These are phyloP conservation scores for Lycaena phlaeas DNA, from an alignment of 2,888 invertebrate species.

Conservation along the genomic window DNA sequence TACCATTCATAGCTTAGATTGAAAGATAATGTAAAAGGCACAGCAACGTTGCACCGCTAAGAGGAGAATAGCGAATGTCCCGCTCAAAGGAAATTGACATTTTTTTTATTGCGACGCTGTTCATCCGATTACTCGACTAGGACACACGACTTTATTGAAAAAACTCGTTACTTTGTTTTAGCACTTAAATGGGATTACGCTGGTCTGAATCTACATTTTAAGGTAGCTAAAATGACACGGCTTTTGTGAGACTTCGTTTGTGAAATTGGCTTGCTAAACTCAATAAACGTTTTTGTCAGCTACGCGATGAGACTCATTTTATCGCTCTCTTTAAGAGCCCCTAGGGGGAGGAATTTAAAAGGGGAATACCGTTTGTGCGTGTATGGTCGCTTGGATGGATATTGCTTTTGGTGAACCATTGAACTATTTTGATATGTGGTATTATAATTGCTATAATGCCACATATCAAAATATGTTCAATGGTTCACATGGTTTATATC, in stretches of 20 bases:
- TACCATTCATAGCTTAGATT: too few relatives aligned
- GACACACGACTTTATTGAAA: constrained; percentile 6
- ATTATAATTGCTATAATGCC: too few relatives aligned
- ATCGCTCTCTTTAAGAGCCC: constrained; percentile 37
- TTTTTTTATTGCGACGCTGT: constrained; percentile 4
- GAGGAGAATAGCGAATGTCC: background rate
- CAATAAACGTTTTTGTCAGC: constrained; percentile 51
- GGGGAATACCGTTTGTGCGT: background rate
- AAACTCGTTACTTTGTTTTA: constrained; percentile 5
- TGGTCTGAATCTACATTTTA: constrained; percentile 18
- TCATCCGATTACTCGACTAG: constrained; percentile 2
- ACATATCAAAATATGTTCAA: too few relatives aligned
- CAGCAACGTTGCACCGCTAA: too few relatives aligned
- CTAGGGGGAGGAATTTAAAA: constrained; percentile 21
- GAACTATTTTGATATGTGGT: too few relatives aligned
- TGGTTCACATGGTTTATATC: too few relatives aligned
- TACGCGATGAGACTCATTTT: constrained; percentile 40
- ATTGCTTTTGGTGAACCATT: too few relatives aligned
- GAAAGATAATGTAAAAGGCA: too few relatives aligned
- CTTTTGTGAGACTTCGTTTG: constrained; percentile 19
- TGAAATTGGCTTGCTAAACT: constrained; percentile 41
- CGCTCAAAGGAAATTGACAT: background rate
- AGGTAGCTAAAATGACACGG: constrained; percentile 14
- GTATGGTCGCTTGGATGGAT: too few relatives aligned
- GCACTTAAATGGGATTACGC: constrained; percentile 4